Evolutionary conservation across 2,113 vertebrate genomes (phyloP), one percentile per base, ranked within the genome.

Genomic region (Pteruthius melanotis): DNA sequence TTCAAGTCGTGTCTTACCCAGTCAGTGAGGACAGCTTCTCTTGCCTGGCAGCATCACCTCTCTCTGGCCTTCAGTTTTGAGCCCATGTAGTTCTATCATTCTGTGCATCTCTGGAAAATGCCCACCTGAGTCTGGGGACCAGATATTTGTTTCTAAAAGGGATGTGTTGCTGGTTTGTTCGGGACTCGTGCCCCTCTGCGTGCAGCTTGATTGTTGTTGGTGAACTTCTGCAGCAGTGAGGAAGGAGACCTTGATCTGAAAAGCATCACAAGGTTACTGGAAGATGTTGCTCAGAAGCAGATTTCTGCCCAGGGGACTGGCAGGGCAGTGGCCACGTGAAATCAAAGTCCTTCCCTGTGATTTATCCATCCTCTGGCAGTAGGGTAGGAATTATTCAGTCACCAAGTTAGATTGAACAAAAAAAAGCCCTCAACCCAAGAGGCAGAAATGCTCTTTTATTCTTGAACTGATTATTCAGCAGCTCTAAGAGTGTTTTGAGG

Each of bases 381-480:
- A 37, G n/a, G 22, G 8, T 71, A 35, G 40, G 75, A 71, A 53
- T 70, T 81, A n/a, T n/a, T n/a, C n/a, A 49, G 49, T 71, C 53
- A 84, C 40, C 69, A 31, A 37, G n/a, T 64, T 75, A 77, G 20
- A 21, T 23, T 57, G 39, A 26, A 75, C 47, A 27, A 53, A 72
- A 47, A 64, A 65, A 56, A 24, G 0, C 2, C 26, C 39, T 37
- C 68, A 74, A 26, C 33, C 26, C 0, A 0, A 84, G 60, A 78
- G 65, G 65, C 80, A 94, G 72, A 79, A 84, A 49, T 70, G 37
- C 59, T 86, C 22, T 76, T 92, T 63, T 68, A 9, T n/a, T 70
- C 71, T 90, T 11, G 3, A n/a, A 59, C 23, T 71, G 65, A 28
- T 95, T 93, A 84, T 96, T 96, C 76, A 92, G 90, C 95, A 95